Evolutionary conservation across 2,797 vertebrate species (phyloP).

Genomic region (Mus minutoides): DNA sequence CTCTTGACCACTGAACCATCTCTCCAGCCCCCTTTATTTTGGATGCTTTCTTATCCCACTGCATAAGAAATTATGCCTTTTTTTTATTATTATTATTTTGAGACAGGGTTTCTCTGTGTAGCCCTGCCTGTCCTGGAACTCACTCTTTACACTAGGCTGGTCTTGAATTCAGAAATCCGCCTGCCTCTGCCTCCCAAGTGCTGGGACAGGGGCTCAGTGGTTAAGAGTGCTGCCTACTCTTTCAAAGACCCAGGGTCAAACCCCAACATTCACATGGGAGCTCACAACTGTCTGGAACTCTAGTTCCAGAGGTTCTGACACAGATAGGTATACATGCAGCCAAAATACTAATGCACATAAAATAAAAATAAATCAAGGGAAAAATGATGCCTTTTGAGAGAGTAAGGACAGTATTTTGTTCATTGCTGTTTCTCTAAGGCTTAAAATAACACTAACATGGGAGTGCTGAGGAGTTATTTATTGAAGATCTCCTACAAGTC

Average conservation of each 20-base stretch:
- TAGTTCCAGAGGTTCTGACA: background rate
- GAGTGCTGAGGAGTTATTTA: slow-evolving; percentile 33
- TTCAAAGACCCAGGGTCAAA: background rate
- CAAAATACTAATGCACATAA: background rate
- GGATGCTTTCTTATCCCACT: background rate
- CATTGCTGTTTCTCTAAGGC: background rate
- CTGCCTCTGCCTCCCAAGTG: too few species aligned
- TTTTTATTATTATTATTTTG: too few species aligned
- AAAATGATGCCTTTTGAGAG: background rate
- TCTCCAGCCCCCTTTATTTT: background rate
- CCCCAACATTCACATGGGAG: background rate
- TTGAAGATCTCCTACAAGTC: background rate
- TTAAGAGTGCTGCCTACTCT: background rate
- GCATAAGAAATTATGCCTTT: background rate
- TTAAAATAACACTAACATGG: background rate
- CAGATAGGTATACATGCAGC: background rate
- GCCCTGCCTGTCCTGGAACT: too few species aligned
- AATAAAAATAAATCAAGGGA: background rate
- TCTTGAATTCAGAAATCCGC: too few species aligned
- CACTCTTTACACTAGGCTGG: too few species aligned
- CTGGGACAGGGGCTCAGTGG: background rate
- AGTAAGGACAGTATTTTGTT: background rate
- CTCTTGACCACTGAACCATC: too few species aligned
- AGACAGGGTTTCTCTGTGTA: too few species aligned
- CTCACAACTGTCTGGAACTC: background rate